These are phyloP conservation scores for Tromatobia lineatoria DNA, from an alignment of 2,888 invertebrate genomes.

Conservation along the genomic window DNA sequence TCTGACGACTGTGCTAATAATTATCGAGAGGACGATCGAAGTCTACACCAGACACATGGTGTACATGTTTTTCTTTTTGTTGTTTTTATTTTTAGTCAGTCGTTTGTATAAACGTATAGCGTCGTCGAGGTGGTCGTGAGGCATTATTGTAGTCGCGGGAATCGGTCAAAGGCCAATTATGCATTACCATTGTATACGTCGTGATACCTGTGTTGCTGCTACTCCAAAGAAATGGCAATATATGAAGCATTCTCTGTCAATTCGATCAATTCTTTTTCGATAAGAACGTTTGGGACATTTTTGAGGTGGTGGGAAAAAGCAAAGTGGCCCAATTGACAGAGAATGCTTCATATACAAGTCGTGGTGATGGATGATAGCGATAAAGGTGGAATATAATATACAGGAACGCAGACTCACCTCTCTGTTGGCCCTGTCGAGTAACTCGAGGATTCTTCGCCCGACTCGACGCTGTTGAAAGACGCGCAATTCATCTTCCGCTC, in stretches of 20 bases:
- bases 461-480: slow-evolving; percentile 88
- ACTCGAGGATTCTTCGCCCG: slow-evolving; percentile 88
- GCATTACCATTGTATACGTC: slow-evolving; percentile 22
- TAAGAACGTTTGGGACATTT: too few species aligned
- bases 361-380: slow-evolving; percentile 7
- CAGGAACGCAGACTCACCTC: slow-evolving; percentile 77
- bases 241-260: too few species aligned
- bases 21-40: slow-evolving; percentile 39
- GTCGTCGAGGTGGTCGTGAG: slow-evolving; percentile 1
- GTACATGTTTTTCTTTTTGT: neutral
- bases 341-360: too few species aligned
- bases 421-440: slow-evolving; percentile 88
- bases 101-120: slow-evolving; percentile 1
- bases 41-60: slow-evolving; percentile 11
- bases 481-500: slow-evolving; percentile 88
- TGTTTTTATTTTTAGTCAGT: slow-evolving; percentile 6
- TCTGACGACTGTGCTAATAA: neutral
- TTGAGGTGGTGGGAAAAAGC: too few species aligned
- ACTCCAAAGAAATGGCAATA: slow-evolving; percentile 7
- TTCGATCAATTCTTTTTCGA: too few species aligned
- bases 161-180: slow-evolving; percentile 45
- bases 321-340: too few species aligned
- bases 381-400: slow-evolving; percentile 7
- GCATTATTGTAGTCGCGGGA: neutral
- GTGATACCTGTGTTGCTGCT: neutral